Percentiles rank a stretch among this genome's conserved stretches.
Evolutionary conservation across 2,113 vertebrate species (phyloP).

Genomic region (Oryzias celebensis): DNA sequence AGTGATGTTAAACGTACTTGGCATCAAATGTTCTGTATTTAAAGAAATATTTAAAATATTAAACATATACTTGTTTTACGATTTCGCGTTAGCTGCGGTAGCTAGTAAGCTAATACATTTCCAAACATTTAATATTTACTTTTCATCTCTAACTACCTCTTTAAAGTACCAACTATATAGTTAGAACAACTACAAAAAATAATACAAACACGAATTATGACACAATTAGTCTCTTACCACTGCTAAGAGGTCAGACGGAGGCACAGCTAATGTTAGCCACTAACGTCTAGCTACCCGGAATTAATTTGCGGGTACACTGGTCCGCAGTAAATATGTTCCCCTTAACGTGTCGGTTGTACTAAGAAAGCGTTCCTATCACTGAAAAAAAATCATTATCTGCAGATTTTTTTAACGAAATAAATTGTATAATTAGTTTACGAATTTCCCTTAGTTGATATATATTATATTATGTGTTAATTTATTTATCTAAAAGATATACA

Average conservation of each 20-base stretch:
- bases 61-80: neutral
- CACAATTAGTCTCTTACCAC: conserved; percentile 49
- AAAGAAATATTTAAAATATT: neutral
- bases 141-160: neutral
- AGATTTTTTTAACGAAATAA: neutral
- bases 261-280: conserved; percentile 49
- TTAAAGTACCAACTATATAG: neutral
- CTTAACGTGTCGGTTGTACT: neutral
- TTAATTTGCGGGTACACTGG: conserved; percentile 20
- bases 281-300: conserved; percentile 56
- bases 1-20: too few relatives aligned
- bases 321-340: conserved; percentile 49
- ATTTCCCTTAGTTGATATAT: too few relatives aligned
- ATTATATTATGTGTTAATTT: too few relatives aligned
- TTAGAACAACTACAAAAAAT: neutral
- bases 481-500: too few relatives aligned
- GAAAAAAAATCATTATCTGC: neutral
- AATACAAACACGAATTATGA: rapidly evolving
- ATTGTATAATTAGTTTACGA: neutral
- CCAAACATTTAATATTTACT: neutral
- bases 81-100: neutral
- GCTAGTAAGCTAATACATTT: conserved; percentile 34
- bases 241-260: conserved; percentile 6
- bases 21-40: neutral
- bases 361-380: neutral